Evolutionary conservation across 2,113 vertebrate species (phyloP), one percentile per base, ranked within the genome.

Genomic region (Microcebus jonahi): DNA sequence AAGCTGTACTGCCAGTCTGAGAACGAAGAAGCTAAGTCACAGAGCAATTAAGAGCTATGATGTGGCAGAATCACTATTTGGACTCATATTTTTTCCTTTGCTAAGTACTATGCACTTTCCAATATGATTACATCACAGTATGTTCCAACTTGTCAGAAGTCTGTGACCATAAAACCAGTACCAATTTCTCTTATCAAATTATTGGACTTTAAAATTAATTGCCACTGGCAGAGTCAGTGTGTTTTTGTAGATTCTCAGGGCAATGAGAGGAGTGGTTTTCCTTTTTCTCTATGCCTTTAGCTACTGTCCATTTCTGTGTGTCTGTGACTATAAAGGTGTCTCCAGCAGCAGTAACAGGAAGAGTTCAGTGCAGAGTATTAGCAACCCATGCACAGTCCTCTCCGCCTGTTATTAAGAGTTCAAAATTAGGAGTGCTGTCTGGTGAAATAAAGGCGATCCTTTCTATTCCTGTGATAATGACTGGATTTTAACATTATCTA

Each of bases 131-230:
- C 21, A 39, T 70, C 39, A 76, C 15, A 31, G 20, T 65, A 13
- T 93, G 34, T 79, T 88, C 45, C 36, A 92, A 53, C 23, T 84
- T 97, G 27, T 94, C 86, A 50, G 5, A 86, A 88, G 89, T 68
- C 87, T 93, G 9, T 94, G 86, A 94, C 34, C 88, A 4, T 88
- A 88, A 92, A 61, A 65, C 77, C 61, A 34, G 25, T 83, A 36
- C 27, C 36, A 55, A 6, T 88, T 95, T 88, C 71, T 97, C 29
- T 57, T 55, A 63, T 39, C 59, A 18, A 36, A 45, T 84, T 63
- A 63, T 42, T 57, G 70, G 48, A 61, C 82, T 91, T 93, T 82
- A 92, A 92, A 83, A 88, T 70, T 82, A 50, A 67, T 76, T 84
- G 57, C 71, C 76, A 36, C 12, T 86, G 23, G 27, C 75, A 96